phyloP scores from a whole-genome alignment of 1,140 invertebrate species.

The Arctopsyche grandis region DNA sequence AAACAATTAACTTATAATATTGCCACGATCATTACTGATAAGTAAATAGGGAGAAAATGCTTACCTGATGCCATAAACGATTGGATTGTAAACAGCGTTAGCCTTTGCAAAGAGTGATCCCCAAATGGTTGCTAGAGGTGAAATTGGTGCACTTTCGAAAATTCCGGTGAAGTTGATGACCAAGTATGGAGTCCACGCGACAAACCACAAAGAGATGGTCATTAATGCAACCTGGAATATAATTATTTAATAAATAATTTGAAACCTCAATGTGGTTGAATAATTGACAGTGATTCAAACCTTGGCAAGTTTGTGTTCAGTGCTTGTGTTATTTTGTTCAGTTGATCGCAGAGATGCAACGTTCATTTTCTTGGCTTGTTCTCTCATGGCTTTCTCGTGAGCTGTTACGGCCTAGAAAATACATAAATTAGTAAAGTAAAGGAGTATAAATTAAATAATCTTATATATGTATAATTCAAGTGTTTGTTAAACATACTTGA shows the following conservation, averaged over 20 bases:
- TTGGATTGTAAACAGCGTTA: slow-evolving; percentile 75
- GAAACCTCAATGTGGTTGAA: neutral
- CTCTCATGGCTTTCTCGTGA: slow-evolving; percentile 77
- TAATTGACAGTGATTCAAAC: slow-evolving; percentile 54
- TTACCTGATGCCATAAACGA: slow-evolving; percentile 74
- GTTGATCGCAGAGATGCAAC: slow-evolving; percentile 73
- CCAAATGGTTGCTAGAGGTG: slow-evolving; percentile 74
- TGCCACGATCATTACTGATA: neutral
- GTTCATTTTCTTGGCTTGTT: slow-evolving; percentile 80
- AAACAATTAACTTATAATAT: slow-evolving; percentile 36
- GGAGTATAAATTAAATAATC: neutral
- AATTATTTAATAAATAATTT: neutral
- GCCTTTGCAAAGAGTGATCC: slow-evolving; percentile 76
- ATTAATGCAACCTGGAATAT: slow-evolving; percentile 73
- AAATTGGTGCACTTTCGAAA: slow-evolving; percentile 71
- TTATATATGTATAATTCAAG: too few species aligned
- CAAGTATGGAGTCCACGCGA: slow-evolving; percentile 81
- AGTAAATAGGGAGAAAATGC: neutral
- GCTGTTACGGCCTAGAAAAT: slow-evolving; percentile 69
- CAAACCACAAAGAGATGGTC: slow-evolving; percentile 79
- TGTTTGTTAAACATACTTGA: slow-evolving; percentile 60
- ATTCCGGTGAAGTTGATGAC: slow-evolving; percentile 78
- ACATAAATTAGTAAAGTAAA: neutral
- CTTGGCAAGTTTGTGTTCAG: slow-evolving; percentile 73
- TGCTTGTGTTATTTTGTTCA: slow-evolving; percentile 71